Evolutionary conservation across 2,113 vertebrate species (phyloP).

Genomic region (Apeltes quadracus): DNA sequence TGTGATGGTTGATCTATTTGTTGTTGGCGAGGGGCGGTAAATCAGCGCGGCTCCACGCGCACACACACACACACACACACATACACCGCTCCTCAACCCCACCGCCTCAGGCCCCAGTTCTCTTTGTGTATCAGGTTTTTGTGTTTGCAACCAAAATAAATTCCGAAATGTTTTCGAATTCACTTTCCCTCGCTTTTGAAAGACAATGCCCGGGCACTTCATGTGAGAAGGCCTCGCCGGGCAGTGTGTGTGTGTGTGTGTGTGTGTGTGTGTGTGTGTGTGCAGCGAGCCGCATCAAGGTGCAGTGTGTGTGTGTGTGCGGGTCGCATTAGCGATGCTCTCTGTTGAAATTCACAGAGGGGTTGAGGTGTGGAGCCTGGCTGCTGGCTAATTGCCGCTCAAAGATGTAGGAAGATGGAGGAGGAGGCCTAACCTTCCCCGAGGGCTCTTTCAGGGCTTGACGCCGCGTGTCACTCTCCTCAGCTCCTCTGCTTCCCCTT

Average conservation of each 20-base stretch:
- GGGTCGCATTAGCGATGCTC: conserved; percentile 31
- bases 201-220: neutral
- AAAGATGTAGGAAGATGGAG: conserved; percentile 48
- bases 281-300: conserved; percentile 8
- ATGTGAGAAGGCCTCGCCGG: conserved; percentile 11
- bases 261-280: conserved; percentile 1
- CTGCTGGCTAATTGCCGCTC: conserved; percentile 69
- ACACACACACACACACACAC: no score
- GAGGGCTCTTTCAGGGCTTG: conserved; percentile 73
- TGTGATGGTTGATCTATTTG: conserved; percentile 78
- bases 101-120: conserved; percentile 24
- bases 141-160: conserved; percentile 7
- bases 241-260: conserved; percentile 6
- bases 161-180: conserved; percentile 28
- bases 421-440: conserved; percentile 73
- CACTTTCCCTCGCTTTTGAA: conserved; percentile 35
- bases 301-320: conserved; percentile 19
- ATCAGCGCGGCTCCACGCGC: conserved; percentile 63
- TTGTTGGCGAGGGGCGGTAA: conserved; percentile 69
- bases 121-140: conserved; percentile 33
- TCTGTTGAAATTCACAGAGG: conserved; percentile 53
- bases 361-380: conserved; percentile 34
- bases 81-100: conserved; percentile 40
- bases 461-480: conserved; percentile 42
- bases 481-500: conserved; percentile 58